Percentiles rank a stretch among this genome's conserved stretches.
These are phyloP conservation scores for Reticulitermes lucifugus DNA, from an alignment of 2,888 invertebrate genomes.

Conservation along the genomic window DNA sequence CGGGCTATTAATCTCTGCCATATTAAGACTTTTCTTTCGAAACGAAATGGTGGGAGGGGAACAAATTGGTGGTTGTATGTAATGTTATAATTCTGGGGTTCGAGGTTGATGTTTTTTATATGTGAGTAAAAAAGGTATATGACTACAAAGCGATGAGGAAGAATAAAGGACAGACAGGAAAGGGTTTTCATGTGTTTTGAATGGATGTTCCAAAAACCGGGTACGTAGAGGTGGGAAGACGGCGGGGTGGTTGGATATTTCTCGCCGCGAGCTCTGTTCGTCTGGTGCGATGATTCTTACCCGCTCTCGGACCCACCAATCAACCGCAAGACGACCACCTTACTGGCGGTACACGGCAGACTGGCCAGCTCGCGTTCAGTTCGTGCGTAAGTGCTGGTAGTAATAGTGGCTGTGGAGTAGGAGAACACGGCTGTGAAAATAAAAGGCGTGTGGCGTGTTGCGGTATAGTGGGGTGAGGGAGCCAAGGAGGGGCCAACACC, in stretches of 20 bases:
- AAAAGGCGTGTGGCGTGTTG: conserved; percentile 3
- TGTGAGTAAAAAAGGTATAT: not conserved
- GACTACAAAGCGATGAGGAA: not conserved
- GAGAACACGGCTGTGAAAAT: conserved; percentile 16
- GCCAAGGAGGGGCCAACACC: conserved; percentile 13
- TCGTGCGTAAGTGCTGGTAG: conserved; percentile 6
- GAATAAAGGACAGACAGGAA: not conserved
- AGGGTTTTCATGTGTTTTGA: conserved; percentile 4
- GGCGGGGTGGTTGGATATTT: not conserved
- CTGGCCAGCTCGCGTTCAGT: not conserved
- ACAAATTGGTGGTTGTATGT: conserved; percentile 1
- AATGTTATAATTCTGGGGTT: conserved; percentile 24
- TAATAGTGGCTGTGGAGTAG: conserved; percentile 9
- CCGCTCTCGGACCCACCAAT: conserved; percentile 4
- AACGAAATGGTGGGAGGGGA: not conserved
- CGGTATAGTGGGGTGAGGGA: not conserved
- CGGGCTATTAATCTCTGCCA: conserved; percentile 24
- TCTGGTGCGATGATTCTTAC: not conserved
- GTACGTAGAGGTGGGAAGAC: not conserved
- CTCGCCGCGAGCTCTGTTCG: conserved; percentile 1
- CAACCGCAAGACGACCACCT: not conserved
- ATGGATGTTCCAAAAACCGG: conserved; percentile 14
- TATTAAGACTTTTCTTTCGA: conserved; percentile 4
- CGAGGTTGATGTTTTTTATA: not conserved
- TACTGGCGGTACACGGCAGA: too few relatives aligned